Conservation (phyloP, 1,140 invertebrate genomes). For the Sitodiplosis mosellana region DNA sequence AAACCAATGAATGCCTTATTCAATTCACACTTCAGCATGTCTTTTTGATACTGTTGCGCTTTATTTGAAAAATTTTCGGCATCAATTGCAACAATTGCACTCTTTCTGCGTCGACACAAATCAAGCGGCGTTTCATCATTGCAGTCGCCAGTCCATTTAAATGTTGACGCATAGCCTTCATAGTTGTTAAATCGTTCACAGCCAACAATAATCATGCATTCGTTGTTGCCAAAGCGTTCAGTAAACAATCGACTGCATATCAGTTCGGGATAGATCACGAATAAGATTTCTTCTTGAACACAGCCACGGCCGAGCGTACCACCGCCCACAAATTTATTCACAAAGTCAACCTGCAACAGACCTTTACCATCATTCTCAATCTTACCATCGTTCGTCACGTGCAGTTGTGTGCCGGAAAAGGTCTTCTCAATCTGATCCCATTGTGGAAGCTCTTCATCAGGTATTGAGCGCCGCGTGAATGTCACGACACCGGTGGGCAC, state of each 20-base stretch:
- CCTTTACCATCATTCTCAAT: constrained; percentile 74
- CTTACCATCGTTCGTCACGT: constrained; percentile 52
- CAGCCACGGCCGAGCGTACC: constrained; percentile 77
- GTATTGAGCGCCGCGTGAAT: too few species aligned
- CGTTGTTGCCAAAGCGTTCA: constrained; percentile 59
- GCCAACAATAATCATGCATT: constrained; percentile 72
- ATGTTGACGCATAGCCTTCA: constrained; percentile 64
- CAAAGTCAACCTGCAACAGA: constrained; percentile 87
- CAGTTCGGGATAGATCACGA: constrained; percentile 90
- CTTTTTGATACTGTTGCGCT: constrained; percentile 39
- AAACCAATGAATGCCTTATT: constrained; percentile 84
- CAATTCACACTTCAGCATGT: constrained; percentile 52
- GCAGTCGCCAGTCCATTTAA: constrained; percentile 59
- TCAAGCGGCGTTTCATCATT: constrained; percentile 55
- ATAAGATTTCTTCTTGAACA: constrained; percentile 96
- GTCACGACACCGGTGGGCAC: too few species aligned
- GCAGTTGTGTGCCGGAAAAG: constrained; percentile 40
- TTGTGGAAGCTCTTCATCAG: constrained; percentile 40
- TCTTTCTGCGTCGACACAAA: constrained; percentile 46
- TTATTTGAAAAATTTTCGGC: constrained; percentile 47
- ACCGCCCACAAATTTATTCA: constrained; percentile 92
- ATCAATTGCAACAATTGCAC: constrained; percentile 78
- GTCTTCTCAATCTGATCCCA: constrained; percentile 48
- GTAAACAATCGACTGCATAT: constrained; percentile 75
- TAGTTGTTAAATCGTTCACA: constrained; percentile 74